These are phyloP conservation scores for Pelmatolapia mariae DNA, from an alignment of 2,113 vertebrate species.

Conservation along the genomic window DNA sequence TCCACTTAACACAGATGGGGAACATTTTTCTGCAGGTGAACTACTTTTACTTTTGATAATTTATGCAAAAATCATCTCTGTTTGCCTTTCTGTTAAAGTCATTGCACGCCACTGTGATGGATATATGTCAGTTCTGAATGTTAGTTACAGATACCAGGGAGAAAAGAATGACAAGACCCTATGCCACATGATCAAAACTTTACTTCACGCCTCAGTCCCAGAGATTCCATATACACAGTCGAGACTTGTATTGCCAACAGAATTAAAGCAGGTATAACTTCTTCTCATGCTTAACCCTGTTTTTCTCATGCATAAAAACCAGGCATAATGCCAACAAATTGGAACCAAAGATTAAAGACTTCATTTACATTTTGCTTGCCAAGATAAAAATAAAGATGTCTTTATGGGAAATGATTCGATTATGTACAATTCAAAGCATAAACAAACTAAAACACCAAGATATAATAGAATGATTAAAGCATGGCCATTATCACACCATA, in stretches of 20 bases:
- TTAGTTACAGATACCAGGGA: not conserved
- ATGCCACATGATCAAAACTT: conserved; percentile 42
- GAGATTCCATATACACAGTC: conserved; percentile 3
- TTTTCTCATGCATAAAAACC: conserved; percentile 62
- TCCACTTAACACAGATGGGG: not conserved
- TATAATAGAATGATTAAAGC: conserved; percentile 51
- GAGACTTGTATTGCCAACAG: conserved; percentile 29
- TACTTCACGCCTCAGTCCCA: conserved; percentile 49
- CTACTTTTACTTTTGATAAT: not conserved
- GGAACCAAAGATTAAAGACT: conserved; percentile 39
- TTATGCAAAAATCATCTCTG: not conserved
- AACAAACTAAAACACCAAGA: conserved; percentile 47
- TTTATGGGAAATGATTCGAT: conserved; percentile 59
- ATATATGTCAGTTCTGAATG: not conserved
- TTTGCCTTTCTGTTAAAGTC: not conserved
- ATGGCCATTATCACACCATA: conserved; percentile 58
- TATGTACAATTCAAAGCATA: conserved; percentile 62
- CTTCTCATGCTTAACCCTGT: conserved; percentile 47
- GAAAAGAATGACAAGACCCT: conserved; percentile 10
- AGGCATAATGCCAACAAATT: conserved; percentile 32
- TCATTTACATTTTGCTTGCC: conserved; percentile 38
- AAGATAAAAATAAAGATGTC: conserved; percentile 67
- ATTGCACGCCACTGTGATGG: not conserved
- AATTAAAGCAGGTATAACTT: conserved; percentile 23
- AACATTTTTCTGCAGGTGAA: not conserved